These are phyloP conservation scores for Podocnemis expansa DNA, from an alignment of 2,113 vertebrate species.

Conservation along the genomic window DNA sequence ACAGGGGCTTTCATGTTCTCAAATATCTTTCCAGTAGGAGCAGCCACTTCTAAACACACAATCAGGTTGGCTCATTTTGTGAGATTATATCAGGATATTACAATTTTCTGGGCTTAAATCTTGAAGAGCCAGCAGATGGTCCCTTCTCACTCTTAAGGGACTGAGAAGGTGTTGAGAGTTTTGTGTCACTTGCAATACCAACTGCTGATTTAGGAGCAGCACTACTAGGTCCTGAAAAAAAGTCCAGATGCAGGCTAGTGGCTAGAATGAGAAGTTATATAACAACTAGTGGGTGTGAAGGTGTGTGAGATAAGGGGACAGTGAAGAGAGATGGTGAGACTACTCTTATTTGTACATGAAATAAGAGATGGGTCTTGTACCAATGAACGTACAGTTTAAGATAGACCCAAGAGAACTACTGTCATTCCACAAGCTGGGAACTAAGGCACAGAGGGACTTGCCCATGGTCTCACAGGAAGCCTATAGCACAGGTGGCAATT, in stretches of 20 bases:
- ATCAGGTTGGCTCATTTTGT: not conserved
- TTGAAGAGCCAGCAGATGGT: not conserved
- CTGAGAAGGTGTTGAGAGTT: not conserved
- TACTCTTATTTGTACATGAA: not conserved
- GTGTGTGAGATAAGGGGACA: not conserved
- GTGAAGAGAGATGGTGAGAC: not conserved
- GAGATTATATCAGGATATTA: not conserved
- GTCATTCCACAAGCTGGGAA: not conserved
- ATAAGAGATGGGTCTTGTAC: not conserved
- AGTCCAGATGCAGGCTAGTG: not conserved
- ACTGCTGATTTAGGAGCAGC: not conserved
- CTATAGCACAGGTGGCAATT: not conserved
- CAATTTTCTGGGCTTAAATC: not conserved
- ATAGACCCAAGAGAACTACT: not conserved
- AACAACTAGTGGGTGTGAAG: not conserved
- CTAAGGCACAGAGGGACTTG: not conserved
- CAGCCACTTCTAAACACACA: not conserved
- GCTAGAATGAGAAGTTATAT: not conserved
- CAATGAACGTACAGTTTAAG: accelerated
- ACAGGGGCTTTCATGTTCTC: not conserved
- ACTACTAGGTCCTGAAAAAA: not conserved
- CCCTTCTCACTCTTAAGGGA: not conserved
- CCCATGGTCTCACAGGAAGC: not conserved
- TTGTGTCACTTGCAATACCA: not conserved
- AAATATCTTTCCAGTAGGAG: conserved; percentile 4